phyloP scores from a whole-genome alignment of 2,888 invertebrate species.

The Nemurella pictetii region DNA sequence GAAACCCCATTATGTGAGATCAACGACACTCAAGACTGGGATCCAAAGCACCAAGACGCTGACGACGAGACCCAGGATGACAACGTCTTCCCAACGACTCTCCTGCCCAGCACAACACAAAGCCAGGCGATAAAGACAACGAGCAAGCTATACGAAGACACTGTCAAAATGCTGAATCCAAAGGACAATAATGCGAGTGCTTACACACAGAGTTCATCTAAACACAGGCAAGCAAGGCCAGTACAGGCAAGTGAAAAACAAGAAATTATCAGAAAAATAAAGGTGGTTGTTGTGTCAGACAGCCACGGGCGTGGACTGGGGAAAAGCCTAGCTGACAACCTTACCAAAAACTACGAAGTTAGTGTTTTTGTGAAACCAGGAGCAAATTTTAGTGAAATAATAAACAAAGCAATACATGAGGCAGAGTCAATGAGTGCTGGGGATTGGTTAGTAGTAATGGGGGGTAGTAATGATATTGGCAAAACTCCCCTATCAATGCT shows the following conservation, averaged over 20 bases:
- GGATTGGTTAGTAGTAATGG: no score
- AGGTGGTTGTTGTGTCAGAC: not conserved
- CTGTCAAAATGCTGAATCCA: not conserved
- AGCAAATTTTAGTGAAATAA: no score
- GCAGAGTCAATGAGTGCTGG: no score
- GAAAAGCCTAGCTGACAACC: not conserved
- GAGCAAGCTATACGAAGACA: not conserved
- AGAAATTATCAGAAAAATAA: not conserved
- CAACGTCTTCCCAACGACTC: no score
- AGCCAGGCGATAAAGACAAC: not conserved
- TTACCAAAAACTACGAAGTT: not conserved
- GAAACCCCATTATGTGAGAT: not conserved
- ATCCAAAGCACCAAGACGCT: not conserved
- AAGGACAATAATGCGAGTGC: not conserved
- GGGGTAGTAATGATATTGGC: no score
- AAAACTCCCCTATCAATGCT: no score
- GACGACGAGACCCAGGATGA: not conserved
- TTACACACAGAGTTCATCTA: not conserved
- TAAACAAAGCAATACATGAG: no score
- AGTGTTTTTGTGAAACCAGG: not conserved
- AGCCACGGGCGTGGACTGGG: not conserved
- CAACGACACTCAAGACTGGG: not conserved
- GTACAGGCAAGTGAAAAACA: not conserved
- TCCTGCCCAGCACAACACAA: not conserved
- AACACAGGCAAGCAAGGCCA: no score